A percentile compares a stretch with the other conserved stretches of the same genome.
Conservation (phyloP, 1,140 invertebrate species). For the Meloidogyne floridensis region DNA sequence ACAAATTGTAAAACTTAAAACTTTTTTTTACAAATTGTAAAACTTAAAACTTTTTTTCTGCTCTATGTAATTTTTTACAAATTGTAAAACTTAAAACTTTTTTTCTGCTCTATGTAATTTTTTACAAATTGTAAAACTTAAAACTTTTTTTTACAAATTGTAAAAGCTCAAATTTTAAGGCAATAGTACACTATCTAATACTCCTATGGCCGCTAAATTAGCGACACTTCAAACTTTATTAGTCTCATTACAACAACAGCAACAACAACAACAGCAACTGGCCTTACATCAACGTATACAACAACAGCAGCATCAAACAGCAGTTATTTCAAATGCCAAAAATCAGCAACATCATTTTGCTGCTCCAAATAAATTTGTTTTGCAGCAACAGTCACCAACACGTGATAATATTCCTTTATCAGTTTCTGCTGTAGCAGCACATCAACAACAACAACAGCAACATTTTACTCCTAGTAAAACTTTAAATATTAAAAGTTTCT, state of each 20-base stretch:
- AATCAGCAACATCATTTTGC: neutral
- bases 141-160: no score
- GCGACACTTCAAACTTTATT: slow-evolving; percentile 26
- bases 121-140: no score
- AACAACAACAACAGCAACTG: neutral
- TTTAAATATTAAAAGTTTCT: no score
- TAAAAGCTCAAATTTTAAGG: neutral
- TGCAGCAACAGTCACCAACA: no score
- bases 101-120: no score
- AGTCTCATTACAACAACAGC: slow-evolving; percentile 24
- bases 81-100: neutral
- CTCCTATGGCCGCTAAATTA: slow-evolving; percentile 12
- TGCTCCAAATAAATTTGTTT: no score
- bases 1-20: no score
- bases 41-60: no score
- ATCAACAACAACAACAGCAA: no score
- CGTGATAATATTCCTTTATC: no score
- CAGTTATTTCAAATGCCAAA: neutral
- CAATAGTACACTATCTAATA: neutral
- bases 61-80: neutral
- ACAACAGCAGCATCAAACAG: slow-evolving; percentile 14
- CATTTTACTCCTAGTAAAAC: no score
- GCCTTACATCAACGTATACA: slow-evolving; percentile 28
- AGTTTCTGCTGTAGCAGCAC: no score
- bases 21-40: neutral